A percentile compares a stretch with the other conserved stretches of the same genome.
phyloP scores from a whole-genome alignment of 2,797 vertebrate species.

The Taeniopygia guttata region DNA sequence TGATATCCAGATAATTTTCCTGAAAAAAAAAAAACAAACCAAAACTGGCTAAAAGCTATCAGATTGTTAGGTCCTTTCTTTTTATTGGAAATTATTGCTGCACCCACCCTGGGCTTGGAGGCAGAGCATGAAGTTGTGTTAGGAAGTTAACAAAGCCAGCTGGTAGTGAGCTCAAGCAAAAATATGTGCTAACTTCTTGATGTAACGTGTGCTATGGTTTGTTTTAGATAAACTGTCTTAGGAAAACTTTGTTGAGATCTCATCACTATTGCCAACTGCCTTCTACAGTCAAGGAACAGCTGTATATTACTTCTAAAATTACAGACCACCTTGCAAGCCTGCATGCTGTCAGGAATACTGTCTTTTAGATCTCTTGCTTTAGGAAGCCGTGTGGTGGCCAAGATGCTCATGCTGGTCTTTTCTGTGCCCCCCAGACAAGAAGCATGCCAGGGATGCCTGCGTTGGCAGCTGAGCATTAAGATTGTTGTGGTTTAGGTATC shows the following conservation, averaged over 20 bases:
- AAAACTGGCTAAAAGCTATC: background rate
- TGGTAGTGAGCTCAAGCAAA: background rate
- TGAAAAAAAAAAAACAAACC: background rate
- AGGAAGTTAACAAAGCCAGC: background rate
- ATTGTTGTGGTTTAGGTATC: background rate
- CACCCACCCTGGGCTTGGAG: background rate
- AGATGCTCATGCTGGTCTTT: background rate
- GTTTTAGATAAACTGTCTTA: background rate
- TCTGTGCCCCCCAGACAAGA: background rate
- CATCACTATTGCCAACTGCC: background rate
- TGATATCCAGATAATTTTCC: background rate
- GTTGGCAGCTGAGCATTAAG: slow-evolving; percentile 11
- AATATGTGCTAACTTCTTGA: background rate
- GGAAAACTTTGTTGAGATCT: background rate
- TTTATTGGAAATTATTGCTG: background rate
- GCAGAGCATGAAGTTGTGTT: background rate
- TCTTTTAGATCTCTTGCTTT: background rate
- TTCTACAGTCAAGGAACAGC: background rate
- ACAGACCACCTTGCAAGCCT: background rate
- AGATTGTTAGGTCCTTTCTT: background rate
- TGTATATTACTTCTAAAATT: background rate
- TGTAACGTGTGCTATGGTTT: background rate
- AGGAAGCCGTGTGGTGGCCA: background rate
- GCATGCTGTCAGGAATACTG: background rate
- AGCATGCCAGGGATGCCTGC: background rate